Percentiles rank a stretch among this genome's conserved stretches.
Evolutionary conservation across 2,888 invertebrate genomes (phyloP).

Genomic region (Platyscelio sp.): DNA sequence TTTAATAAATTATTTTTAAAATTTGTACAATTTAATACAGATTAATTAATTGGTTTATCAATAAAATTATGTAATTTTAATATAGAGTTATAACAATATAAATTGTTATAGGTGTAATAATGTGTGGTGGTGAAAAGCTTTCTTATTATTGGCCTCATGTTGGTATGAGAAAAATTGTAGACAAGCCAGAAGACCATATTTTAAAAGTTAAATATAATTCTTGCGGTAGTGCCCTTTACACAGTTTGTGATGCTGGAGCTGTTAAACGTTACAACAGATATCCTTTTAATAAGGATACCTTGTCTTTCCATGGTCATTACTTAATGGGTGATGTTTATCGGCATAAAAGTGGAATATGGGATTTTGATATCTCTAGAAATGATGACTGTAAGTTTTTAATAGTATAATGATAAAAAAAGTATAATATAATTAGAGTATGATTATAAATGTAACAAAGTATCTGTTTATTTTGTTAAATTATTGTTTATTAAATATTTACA

Average conservation of each 20-base stretch:
- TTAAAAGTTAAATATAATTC: constrained; percentile 41
- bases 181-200: constrained; percentile 23
- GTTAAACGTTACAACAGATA: constrained; percentile 44
- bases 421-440: no score
- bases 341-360: constrained; percentile 40
- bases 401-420: no score
- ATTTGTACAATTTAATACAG: no score
- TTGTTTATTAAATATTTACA: no score
- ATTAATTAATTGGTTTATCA: no score
- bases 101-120: constrained; percentile 47
- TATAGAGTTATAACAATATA: no score
- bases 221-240: constrained; percentile 43
- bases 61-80: no score
- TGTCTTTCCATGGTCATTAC: constrained; percentile 31
- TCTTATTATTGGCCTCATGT: constrained; percentile 42
- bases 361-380: constrained; percentile 43
- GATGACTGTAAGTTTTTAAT: constrained; percentile 56
- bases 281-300: constrained; percentile 26
- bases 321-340: constrained; percentile 31
- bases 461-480: no score
- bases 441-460: no score
- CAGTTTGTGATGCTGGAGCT: constrained; percentile 27
- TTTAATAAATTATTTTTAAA: no score
- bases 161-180: constrained; percentile 27
- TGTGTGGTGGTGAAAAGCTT: constrained; percentile 43